Evolutionary conservation across 2,113 vertebrate species (phyloP).

Genomic region (Noturus placidus): DNA sequence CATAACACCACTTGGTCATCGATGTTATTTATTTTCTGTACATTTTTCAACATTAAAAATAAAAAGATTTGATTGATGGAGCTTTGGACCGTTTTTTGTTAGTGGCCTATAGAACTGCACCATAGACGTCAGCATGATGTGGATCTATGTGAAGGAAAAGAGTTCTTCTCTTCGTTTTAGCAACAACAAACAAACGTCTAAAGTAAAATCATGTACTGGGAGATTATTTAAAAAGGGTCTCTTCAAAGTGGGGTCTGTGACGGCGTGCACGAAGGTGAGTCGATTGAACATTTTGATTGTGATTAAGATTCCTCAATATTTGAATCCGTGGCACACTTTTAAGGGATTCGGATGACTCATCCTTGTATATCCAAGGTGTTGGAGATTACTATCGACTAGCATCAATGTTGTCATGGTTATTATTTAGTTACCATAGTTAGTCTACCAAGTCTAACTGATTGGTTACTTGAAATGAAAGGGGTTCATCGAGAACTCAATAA

Average conservation of each 20-base stretch:
- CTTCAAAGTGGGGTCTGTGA: background rate
- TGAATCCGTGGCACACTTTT: background rate
- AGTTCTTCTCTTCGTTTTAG: background rate
- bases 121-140: background rate
- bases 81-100: background rate
- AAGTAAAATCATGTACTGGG: background rate
- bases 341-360: background rate
- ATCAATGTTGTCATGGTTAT: background rate
- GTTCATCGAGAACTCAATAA: background rate
- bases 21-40: background rate
- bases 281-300: background rate
- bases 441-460: too few species aligned
- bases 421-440: background rate
- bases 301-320: too few species aligned
- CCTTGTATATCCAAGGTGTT: background rate
- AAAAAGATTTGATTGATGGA: background rate
- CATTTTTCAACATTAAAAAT: background rate
- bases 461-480: background rate
- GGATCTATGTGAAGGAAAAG: background rate
- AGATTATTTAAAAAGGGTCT: background rate
- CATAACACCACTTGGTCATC: too few species aligned
- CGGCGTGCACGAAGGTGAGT: background rate
- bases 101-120: background rate
- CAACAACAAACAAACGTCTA: background rate
- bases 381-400: too few species aligned